Base-by-base conservation (phyloP, 2,113 vertebrate species). In the Salvelinus fontinalis region DNA sequence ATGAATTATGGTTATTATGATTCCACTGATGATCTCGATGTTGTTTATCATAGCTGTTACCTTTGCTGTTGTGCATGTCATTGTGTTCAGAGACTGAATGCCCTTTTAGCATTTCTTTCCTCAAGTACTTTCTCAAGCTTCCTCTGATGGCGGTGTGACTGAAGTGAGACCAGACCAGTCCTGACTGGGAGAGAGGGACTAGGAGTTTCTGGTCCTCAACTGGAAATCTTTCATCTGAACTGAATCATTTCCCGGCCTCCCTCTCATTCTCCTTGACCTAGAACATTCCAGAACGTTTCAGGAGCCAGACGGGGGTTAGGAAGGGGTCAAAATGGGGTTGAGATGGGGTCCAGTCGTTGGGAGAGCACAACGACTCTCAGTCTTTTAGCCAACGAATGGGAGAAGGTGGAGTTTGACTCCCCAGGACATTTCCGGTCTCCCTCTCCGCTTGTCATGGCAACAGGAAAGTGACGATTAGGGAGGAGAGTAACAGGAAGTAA, bases 1-100 rank as follows among this genome's bases (percentile, higher is more conserved):
- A 49, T 44, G 9, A 18, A 13, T 75, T 67, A 18, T 57, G 70
- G 48, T 74, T 51, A 87, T 83, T 78, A 60, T 24, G 75, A 82
- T 86, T 86, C 79, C 77, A 77, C 84, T 71, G 75, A 76, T 88
- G 85, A 44, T 12, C 39, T 92, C 82, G 64, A 77, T 74, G 84
- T 75, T 78, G 69, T 74, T 62, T 69, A 29, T 87, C 26, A 68
- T 87, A 67, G 85, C 86, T 89, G 87, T 73, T 78, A 54, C 60
- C 70, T 65, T 57, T 70, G 67, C 12, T 86, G 81, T 84, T 78
- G 78, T 67, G n/a, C 71, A 84, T 71, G 69, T 89, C 73, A 54
- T 88, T 44, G 68, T 85, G 73, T 87, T 78, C 51, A 76, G 84
- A 84, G 80, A 77, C 81, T 29, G 75, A 89, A 79, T 29, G 77